Evolutionary conservation across 2,113 vertebrate species (phyloP).

Genomic region (Malaclemys terrapin): DNA sequence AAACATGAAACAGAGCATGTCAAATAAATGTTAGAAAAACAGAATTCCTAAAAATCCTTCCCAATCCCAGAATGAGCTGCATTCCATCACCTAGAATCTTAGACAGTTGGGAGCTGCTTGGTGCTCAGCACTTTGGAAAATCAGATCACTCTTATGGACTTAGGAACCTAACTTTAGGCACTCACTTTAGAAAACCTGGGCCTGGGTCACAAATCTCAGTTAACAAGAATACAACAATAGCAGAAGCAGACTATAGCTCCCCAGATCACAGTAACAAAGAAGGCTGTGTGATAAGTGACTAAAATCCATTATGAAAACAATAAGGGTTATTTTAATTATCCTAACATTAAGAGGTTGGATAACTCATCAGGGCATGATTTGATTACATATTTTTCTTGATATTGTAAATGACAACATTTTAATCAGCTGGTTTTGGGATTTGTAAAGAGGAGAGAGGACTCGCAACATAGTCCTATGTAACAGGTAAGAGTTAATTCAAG

Average conservation of each 20-base stretch:
- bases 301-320: background rate
- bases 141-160: background rate
- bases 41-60: background rate
- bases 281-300: background rate
- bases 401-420: background rate
- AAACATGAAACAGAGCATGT: background rate
- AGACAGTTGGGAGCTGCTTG: background rate
- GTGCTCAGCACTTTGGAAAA: background rate
- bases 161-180: background rate
- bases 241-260: background rate
- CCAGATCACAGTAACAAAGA: background rate
- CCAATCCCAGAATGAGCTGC: background rate
- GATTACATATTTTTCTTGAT: background rate
- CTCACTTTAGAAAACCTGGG: background rate
- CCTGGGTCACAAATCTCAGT: background rate
- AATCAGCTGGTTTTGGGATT: background rate
- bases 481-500: background rate
- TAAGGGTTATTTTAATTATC: background rate
- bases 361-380: background rate
- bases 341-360: background rate
- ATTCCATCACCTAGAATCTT: background rate
- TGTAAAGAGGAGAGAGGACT: background rate
- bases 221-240: background rate
- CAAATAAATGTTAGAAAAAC: background rate
- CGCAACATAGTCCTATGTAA: background rate